A percentile compares a stretch with the other conserved stretches of the same genome.
Evolutionary conservation across 2,797 vertebrate species (phyloP).

Genomic region (Neopelma chrysocephalum): DNA sequence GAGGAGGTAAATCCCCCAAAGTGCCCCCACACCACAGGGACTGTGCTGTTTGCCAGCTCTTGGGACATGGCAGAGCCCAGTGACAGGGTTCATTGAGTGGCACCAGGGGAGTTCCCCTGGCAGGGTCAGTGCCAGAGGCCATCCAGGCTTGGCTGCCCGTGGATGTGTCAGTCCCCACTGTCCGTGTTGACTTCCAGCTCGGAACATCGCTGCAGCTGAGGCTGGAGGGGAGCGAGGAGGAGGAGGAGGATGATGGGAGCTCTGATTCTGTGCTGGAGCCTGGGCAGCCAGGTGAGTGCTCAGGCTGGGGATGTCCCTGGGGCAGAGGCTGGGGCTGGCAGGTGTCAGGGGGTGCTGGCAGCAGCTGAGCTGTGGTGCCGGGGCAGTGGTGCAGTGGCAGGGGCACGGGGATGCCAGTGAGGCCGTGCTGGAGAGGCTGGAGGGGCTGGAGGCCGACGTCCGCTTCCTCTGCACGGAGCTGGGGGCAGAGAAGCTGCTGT

Average conservation of each 20-base stretch:
- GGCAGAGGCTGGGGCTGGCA: background rate
- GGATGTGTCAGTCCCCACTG: background rate
- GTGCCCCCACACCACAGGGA: accelerated
- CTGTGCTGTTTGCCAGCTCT: accelerated
- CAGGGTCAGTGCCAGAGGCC: background rate
- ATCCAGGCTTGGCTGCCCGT: accelerated
- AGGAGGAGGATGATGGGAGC: background rate
- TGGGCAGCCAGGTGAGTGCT: background rate
- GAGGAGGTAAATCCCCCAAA: background rate
- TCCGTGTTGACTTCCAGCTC: background rate
- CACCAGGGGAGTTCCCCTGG: accelerated
- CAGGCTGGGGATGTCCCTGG: accelerated
- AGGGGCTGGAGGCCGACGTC: conserved; percentile 79
- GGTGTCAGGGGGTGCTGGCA: accelerated
- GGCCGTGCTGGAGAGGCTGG: conserved; percentile 65
- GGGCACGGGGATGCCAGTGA: background rate
- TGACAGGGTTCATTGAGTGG: accelerated
- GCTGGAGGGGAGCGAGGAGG: background rate
- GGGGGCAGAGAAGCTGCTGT: conserved; percentile 47
- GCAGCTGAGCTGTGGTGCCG: background rate
- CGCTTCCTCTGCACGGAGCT: conserved; percentile 76
- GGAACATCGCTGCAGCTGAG: background rate
- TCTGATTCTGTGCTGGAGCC: accelerated
- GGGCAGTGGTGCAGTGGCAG: background rate
- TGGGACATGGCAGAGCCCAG: accelerated